Base-by-base conservation (phyloP, 2,888 invertebrate species). In the Tenthredo notha region DNA sequence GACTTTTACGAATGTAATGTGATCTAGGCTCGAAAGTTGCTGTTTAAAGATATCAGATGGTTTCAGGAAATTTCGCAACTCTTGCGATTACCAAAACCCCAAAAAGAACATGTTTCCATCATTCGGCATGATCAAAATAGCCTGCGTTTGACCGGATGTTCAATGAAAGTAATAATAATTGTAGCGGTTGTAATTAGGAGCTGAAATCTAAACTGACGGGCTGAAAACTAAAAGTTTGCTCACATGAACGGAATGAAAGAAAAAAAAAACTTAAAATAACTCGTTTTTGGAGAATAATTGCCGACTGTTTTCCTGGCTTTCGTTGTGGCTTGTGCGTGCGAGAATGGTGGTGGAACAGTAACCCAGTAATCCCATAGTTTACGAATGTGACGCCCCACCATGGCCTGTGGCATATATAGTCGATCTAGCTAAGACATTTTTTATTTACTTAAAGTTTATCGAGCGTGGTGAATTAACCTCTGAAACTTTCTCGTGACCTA, bases 311-410 rank as follows among this genome's bases (percentile, higher is more conserved):
- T 80, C 61, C 21, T 21, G 80, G 58, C 80, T 21, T 37, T 65
- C 67, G 83, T 67, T 50, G 65, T 67, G 29, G 47, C 21, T 83
- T 47, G 67, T 83, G 83, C 83, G 61, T 83, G 83, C 67, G 67
- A 29, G 70, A 25, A 70, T 83, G 83, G 83, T 83, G 67, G 72
- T 87, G 89, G 84, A 89, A 90, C 89, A 86, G 89, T 91, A 91
- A 91, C 90, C 91, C 88, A 91, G 89, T 91, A 90, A 91, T 88
- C 87, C 77, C 83, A 83, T 83, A 83, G 83, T 83, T 83, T 67
- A 67, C 83, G 67, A 67, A 83, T 67, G 67, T 47, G 40, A 50
- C 85, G 87, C 90, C 91, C 89, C 89, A 88, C 77, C 84, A 84
- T 84, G 29, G 25, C 72, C 54, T 80, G 50, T 72, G 80, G 87